Evolutionary conservation across 1,140 invertebrate genomes (phyloP).

Genomic region (Neelides sp.): DNA sequence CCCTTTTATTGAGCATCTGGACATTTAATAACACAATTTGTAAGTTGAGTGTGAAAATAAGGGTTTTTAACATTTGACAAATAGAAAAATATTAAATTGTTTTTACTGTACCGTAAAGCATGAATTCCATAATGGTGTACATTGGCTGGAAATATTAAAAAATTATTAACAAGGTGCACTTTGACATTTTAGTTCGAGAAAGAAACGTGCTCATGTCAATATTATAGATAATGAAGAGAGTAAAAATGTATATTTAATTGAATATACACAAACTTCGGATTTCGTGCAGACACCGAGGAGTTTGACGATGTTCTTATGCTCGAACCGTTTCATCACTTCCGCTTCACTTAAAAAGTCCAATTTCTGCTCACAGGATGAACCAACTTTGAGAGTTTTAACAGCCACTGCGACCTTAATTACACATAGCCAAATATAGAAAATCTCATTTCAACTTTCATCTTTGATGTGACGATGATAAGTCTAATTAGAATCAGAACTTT

Average conservation of each 20-base stretch:
- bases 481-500: no score
- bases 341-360: slow-evolving; percentile 87
- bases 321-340: slow-evolving; percentile 80
- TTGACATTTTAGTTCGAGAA: no score
- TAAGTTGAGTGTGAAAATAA: not conserved
- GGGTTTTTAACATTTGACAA: not conserved
- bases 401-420: slow-evolving; percentile 54
- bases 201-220: no score
- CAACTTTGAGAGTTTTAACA: slow-evolving; percentile 76
- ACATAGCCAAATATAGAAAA: no score
- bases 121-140: slow-evolving; percentile 85
- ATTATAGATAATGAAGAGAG: not conserved
- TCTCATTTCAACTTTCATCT: no score
- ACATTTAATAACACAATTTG: no score
- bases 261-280: not conserved
- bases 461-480: no score
- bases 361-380: slow-evolving; percentile 69
- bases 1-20: no score
- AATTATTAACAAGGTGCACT: not conserved
- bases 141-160: slow-evolving; percentile 65
- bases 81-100: not conserved
- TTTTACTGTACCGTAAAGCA: slow-evolving; percentile 63
- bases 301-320: slow-evolving; percentile 78
- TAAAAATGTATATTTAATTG: not conserved
- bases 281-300: slow-evolving; percentile 44